These are phyloP conservation scores for Siniperca knerii DNA, from an alignment of 2,113 vertebrate genomes.

Conservation along the genomic window DNA sequence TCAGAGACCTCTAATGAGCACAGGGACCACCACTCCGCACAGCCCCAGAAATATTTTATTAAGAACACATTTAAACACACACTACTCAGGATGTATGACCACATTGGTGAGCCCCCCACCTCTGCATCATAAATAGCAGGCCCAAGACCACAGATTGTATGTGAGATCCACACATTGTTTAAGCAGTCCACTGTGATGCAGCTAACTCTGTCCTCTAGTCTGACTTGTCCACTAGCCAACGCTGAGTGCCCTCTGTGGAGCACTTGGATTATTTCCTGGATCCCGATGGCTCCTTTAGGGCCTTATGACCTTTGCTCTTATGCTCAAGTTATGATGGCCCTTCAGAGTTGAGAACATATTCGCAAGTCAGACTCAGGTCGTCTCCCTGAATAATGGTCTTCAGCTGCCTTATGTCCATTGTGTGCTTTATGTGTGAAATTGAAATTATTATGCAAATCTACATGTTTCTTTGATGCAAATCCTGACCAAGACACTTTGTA, in stretches of 20 bases:
- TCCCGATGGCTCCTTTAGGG: conserved; percentile 63
- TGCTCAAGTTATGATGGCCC: conserved; percentile 65
- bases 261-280: conserved; percentile 65
- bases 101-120: conserved; percentile 58
- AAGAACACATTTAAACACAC: conserved; percentile 83
- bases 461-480: conserved; percentile 11
- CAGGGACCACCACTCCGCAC: conserved; percentile 72
- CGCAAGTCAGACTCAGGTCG: conserved; percentile 48
- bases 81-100: conserved; percentile 72
- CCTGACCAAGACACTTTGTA: conserved; percentile 25
- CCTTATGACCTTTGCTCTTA: conserved; percentile 71
- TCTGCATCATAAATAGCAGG: conserved; percentile 75
- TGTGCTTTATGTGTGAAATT: conserved; percentile 27
- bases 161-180: conserved; percentile 37
- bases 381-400: conserved; percentile 48
- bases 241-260: conserved; percentile 64
- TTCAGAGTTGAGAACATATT: conserved; percentile 59
- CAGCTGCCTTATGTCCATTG: conserved; percentile 15
- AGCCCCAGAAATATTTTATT: conserved; percentile 86
- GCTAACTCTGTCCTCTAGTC: conserved; percentile 36
- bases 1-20: conserved; percentile 84
- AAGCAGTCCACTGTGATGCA: conserved; percentile 37
- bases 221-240: conserved; percentile 34
- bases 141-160: conserved; percentile 19
- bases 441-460: conserved; percentile 13